These are phyloP conservation scores for Psittacula echo DNA, from an alignment of 2,797 vertebrate species.

Conservation along the genomic window DNA sequence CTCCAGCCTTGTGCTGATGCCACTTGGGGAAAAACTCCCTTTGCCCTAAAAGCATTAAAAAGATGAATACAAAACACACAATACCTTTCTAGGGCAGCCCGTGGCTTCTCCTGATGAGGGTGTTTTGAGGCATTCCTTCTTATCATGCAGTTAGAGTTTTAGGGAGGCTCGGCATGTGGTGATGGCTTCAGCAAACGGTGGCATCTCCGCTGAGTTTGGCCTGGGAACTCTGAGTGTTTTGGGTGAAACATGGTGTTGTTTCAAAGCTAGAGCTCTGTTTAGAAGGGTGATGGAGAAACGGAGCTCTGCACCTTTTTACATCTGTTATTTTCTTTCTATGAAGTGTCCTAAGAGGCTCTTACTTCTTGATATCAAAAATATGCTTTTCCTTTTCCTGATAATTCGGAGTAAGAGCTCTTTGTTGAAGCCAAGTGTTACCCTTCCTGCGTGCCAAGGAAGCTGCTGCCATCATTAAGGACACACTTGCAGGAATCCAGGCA, in stretches of 20 bases:
- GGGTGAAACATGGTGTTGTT: accelerated
- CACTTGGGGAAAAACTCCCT: not conserved
- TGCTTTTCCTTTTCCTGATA: not conserved
- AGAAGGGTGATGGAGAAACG: not conserved
- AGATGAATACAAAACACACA: accelerated
- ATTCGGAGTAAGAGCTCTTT: not conserved
- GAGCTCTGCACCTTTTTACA: not conserved
- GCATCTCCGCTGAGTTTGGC: not conserved
- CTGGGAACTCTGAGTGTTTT: accelerated
- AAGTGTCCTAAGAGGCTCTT: not conserved
- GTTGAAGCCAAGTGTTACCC: not conserved
- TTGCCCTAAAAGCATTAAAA: not conserved
- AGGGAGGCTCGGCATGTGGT: accelerated
- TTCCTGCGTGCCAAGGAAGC: not conserved
- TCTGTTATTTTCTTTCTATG: not conserved
- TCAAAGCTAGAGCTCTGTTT: not conserved
- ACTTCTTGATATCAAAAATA: not conserved
- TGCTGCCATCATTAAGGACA: not conserved
- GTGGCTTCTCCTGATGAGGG: accelerated
- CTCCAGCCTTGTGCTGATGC: accelerated
- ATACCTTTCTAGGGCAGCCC: not conserved
- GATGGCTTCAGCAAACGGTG: not conserved
- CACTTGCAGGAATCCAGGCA: not conserved
- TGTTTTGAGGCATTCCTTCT: not conserved
- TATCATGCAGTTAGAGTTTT: accelerated